phyloP scores from a whole-genome alignment of 2,113 vertebrate genomes.

The Saguinus midas region DNA sequence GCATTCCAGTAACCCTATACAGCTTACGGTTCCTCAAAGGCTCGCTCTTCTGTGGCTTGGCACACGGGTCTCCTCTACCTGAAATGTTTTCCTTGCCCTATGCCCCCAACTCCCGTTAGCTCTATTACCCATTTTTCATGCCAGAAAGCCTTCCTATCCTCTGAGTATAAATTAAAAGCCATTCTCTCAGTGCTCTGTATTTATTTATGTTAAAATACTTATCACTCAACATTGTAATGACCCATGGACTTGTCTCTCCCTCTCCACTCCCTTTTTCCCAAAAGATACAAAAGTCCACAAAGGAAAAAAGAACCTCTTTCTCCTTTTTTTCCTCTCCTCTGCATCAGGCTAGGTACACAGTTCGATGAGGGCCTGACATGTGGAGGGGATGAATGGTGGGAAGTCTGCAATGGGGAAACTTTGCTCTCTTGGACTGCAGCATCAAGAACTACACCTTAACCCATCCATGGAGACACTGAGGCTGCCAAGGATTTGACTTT shows the following conservation, averaged over 20 bases:
- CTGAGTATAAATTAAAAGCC: background rate
- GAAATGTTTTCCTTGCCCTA: too few relatives aligned
- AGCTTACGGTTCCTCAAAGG: background rate
- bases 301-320: background rate
- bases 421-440: rapidly evolving
- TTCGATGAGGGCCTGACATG: too few relatives aligned
- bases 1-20: rapidly evolving
- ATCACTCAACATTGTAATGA: too few relatives aligned
- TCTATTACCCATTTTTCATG: background rate
- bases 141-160: background rate
- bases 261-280: background rate
- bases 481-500: background rate
- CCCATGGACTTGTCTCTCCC: background rate
- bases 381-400: too few relatives aligned
- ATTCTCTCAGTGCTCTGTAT: background rate
- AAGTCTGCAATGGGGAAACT: background rate
- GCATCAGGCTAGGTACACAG: too few relatives aligned
- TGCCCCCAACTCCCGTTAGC: rapidly evolving
- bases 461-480: background rate
- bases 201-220: background rate
- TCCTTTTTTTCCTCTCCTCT: background rate
- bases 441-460: too few relatives aligned
- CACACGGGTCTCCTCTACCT: background rate
- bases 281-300: background rate
- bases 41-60: background rate